A percentile compares a stretch with the other conserved stretches of the same genome.
These are phyloP conservation scores for Orbicella faveolata DNA, from an alignment of 64 coral and sea anemone species.

Conservation along the genomic window DNA sequence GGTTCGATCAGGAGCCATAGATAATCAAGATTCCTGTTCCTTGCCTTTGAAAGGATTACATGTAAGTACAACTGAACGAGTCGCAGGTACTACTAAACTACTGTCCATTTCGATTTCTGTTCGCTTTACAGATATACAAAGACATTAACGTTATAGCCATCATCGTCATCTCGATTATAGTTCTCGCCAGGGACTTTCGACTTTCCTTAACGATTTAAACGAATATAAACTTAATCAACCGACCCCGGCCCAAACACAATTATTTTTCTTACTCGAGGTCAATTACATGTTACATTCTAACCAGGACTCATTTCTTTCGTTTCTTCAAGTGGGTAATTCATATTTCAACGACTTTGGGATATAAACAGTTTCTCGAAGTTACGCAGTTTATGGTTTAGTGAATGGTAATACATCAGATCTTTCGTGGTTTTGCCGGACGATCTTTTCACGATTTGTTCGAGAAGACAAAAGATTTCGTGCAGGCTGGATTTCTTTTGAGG, in stretches of 20 bases:
- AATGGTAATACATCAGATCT: not conserved
- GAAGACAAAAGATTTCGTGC: not conserved
- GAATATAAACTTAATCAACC: no score
- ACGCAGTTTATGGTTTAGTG: not conserved
- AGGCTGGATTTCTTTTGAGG: not conserved
- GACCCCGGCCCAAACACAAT: not conserved
- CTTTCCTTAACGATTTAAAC: no score
- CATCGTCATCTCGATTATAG: no score
- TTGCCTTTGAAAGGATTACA: no score
- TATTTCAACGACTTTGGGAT: not conserved
- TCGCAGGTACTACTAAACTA: no score
- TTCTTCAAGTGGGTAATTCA: not conserved
- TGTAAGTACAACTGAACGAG: no score
- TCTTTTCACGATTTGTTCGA: not conserved
- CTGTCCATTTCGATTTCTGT: no score
- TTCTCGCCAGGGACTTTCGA: no score
- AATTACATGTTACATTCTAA: not conserved
- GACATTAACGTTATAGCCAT: not conserved
- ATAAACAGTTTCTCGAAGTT: not conserved
- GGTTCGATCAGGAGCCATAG: no score
- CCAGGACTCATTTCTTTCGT: not conserved
- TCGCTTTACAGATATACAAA: not conserved
- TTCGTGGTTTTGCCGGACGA: not conserved
- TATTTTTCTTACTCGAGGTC: not conserved
- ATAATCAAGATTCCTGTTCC: no score